phyloP scores from a whole-genome alignment of 2,797 vertebrate genomes.

The Darevskia mixta region DNA sequence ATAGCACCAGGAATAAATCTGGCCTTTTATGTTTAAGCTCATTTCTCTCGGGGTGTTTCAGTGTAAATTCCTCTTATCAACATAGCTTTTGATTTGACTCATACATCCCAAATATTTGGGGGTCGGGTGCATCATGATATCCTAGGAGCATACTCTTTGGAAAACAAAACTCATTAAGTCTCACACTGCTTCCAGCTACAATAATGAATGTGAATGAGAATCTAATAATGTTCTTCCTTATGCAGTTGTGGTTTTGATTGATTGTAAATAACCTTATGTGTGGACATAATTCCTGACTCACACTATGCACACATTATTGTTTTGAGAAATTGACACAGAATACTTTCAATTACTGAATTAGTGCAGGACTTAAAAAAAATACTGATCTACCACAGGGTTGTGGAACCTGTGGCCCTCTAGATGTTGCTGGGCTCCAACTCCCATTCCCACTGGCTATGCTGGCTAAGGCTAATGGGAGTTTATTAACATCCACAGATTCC shows the following conservation, averaged over 20 bases:
- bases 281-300: neutral
- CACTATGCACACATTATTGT: neutral
- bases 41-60: conserved; percentile 59
- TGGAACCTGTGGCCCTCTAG: too few relatives aligned
- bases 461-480: too few relatives aligned
- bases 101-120: neutral
- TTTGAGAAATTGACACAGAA: neutral
- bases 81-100: conserved; percentile 42
- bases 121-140: neutral
- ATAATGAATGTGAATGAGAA: neutral
- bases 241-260: neutral
- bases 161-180: neutral
- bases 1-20: conserved; percentile 11
- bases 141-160: neutral
- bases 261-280: neutral
- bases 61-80: conserved; percentile 54
- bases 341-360: neutral
- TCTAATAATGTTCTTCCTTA: neutral
- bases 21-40: conserved; percentile 61
- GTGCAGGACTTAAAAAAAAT: too few relatives aligned
- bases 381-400: too few relatives aligned
- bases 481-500: too few relatives aligned
- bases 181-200: neutral
- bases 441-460: too few relatives aligned
- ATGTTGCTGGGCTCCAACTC: too few relatives aligned